A percentile compares a stretch with the other conserved stretches of the same genome.
Evolutionary conservation across 2,888 invertebrate species (phyloP).

Genomic region (Branchipolynoe longqiensis): DNA sequence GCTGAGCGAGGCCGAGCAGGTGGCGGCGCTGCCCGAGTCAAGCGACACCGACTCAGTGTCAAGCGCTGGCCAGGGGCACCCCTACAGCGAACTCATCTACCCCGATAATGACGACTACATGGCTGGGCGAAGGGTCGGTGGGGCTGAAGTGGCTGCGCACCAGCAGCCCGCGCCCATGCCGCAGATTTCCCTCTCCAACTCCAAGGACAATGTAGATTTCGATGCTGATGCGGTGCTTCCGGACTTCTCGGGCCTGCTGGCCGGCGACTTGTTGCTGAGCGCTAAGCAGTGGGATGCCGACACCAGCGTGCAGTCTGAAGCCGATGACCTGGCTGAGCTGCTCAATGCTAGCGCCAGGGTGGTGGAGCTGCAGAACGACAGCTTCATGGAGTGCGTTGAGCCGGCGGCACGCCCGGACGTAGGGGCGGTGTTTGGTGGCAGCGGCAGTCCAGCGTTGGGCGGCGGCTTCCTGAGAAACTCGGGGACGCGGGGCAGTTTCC

Average conservation of each 20-base stretch:
- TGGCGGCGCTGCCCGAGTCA: conserved; percentile 25
- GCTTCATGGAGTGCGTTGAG: background rate
- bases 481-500: conserved; percentile 1
- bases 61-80: no score
- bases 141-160: no score
- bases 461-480: conserved; percentile 14
- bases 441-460: background rate
- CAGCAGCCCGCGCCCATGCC: no score
- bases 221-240: no score
- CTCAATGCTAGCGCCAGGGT: conserved; percentile 30
- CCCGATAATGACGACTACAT: no score
- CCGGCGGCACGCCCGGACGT: background rate
- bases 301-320: no score
- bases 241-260: no score
- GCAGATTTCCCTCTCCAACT: background rate
- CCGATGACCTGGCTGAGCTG: conserved; percentile 17
- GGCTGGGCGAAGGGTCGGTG: no score
- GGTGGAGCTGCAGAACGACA: conserved; percentile 25
- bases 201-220: background rate
- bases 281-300: no score
- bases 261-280: no score
- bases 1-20: background rate
- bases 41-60: conserved; percentile 12
- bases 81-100: no score
- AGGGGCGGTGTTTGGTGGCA: background rate